A percentile compares a stretch with the other conserved stretches of the same genome.
These are phyloP conservation scores for Semnopithecus entellus DNA, from an alignment of 2,113 vertebrate species.

Conservation along the genomic window DNA sequence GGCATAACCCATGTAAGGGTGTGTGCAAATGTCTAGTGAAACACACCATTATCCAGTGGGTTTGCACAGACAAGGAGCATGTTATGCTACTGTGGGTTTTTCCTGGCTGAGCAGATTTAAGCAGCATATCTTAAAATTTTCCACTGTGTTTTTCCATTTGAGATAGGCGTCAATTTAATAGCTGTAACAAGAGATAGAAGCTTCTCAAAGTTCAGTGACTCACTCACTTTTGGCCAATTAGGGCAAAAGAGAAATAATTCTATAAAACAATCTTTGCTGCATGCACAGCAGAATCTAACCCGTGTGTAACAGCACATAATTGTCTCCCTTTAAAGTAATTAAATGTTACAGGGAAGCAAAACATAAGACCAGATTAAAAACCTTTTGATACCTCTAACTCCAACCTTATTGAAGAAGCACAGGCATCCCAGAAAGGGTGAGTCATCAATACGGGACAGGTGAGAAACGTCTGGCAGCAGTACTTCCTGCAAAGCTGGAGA, in stretches of 20 bases:
- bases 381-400: background rate
- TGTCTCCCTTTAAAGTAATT: background rate
- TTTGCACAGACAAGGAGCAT: background rate
- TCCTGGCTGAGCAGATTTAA: background rate
- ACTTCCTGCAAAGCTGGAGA: background rate
- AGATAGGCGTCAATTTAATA: background rate
- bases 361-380: background rate
- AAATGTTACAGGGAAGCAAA: background rate
- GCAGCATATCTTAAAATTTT: background rate
- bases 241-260: background rate
- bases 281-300: background rate
- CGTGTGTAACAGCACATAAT: background rate
- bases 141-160: conserved; percentile 1
- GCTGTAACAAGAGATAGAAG: background rate
- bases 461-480: accelerated
- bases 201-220: background rate
- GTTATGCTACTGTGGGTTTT: background rate
- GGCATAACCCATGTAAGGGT: accelerated
- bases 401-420: accelerated
- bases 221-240: background rate
- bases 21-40: background rate
- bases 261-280: background rate
- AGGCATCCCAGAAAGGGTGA: accelerated
- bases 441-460: accelerated
- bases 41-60: background rate